These are phyloP conservation scores for Poecilia picta DNA, from an alignment of 2,797 vertebrate genomes.

Conservation along the genomic window DNA sequence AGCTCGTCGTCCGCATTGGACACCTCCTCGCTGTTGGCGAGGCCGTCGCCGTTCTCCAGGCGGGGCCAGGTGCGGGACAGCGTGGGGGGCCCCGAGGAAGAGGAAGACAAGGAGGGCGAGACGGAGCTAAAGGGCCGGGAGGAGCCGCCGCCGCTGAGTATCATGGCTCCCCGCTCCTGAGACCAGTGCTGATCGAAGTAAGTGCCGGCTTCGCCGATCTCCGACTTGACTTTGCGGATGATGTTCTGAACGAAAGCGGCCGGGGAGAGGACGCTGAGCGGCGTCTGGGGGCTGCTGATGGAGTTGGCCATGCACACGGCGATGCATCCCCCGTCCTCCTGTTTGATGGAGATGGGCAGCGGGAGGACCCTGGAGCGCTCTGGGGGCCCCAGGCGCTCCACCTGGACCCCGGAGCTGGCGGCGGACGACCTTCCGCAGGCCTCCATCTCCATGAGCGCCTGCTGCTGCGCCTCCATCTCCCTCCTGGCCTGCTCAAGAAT, in stretches of 20 bases:
- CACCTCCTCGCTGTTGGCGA: slow-evolving; percentile 86
- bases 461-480: slow-evolving; percentile 97
- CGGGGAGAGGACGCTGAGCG: slow-evolving; percentile 91
- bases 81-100: slow-evolving; percentile 85
- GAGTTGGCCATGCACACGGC: slow-evolving; percentile 72
- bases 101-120: slow-evolving; percentile 93
- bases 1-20: slow-evolving; percentile 82
- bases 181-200: slow-evolving; percentile 99
- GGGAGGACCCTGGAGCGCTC: slow-evolving; percentile 68
- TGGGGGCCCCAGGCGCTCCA: slow-evolving; percentile 70
- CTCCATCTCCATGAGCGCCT: slow-evolving; percentile 93
- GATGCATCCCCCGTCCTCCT: slow-evolving; percentile 84
- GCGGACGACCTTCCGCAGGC: slow-evolving; percentile 70
- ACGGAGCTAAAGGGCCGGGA: slow-evolving; percentile 87
- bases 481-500: slow-evolving; percentile 92
- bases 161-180: slow-evolving; percentile 85
- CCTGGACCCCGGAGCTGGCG: slow-evolving; percentile 65
- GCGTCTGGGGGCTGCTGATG: slow-evolving; percentile 82
- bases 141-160: slow-evolving; percentile 28
- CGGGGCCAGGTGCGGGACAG: slow-evolving; percentile 86
- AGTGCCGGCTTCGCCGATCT: slow-evolving; percentile 92
- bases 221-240: slow-evolving; percentile 97
- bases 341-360: slow-evolving; percentile 86
- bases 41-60: slow-evolving; percentile 79
- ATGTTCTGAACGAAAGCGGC: slow-evolving; percentile 98